Evolutionary conservation across 1,140 invertebrate species (phyloP).

Genomic region (Drosophila miranda): DNA sequence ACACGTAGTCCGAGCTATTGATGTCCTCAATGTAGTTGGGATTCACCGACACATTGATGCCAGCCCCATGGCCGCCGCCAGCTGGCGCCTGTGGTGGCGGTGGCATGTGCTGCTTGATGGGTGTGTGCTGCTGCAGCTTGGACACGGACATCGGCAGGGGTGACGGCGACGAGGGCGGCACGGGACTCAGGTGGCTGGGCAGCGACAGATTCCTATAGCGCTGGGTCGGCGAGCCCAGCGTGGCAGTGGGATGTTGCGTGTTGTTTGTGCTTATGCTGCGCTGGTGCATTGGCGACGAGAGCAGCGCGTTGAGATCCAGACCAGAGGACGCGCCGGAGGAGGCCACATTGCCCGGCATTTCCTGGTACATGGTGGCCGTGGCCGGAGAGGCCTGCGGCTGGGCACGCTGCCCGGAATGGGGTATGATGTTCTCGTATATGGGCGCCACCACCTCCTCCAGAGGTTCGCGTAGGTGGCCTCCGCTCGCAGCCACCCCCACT

Average conservation of each 20-base stretch:
- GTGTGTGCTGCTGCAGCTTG: conserved; percentile 71
- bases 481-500: not conserved
- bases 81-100: conserved; percentile 37
- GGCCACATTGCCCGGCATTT: conserved; percentile 53
- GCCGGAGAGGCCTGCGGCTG: conserved; percentile 81
- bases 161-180: conserved; percentile 48
- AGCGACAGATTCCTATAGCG: conserved; percentile 33
- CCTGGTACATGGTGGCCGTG: conserved; percentile 77
- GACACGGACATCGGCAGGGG: conserved; percentile 48
- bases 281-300: conserved; percentile 55
- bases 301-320: conserved; percentile 54
- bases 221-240: conserved; percentile 64
- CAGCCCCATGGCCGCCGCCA: conserved; percentile 6
- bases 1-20: conserved; percentile 88
- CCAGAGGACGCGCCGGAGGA: conserved; percentile 32
- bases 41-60: conserved; percentile 79
- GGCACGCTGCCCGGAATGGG: conserved; percentile 82
- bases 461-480: not conserved
- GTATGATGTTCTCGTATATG: conserved; percentile 89
- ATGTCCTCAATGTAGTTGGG: conserved; percentile 84
- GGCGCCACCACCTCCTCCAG: conserved; percentile 80
- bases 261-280: conserved; percentile 59
- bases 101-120: conserved; percentile 49
- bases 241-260: conserved; percentile 20
- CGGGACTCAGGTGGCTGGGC: conserved; percentile 30